phyloP scores from a whole-genome alignment of 1,140 invertebrate species.

The Watersipora subatra region DNA sequence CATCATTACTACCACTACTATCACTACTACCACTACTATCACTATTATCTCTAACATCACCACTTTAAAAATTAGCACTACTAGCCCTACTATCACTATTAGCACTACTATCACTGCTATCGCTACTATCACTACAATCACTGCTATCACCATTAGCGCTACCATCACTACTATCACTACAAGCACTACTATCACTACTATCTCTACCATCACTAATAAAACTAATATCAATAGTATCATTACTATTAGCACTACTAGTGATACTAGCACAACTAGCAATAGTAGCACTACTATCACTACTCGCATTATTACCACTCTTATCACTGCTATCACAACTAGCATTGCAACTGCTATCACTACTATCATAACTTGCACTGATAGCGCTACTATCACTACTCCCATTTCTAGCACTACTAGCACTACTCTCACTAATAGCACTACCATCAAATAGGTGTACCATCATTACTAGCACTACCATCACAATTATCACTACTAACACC shows the following conservation, averaged over 20 bases:
- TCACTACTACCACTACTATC: constrained; percentile 9
- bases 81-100: constrained; percentile 10
- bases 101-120: constrained; percentile 11
- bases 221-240: constrained; percentile 8
- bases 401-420: constrained; percentile 8
- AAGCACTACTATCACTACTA: constrained; percentile 6
- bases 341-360: constrained; percentile 6
- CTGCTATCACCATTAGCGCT: constrained; percentile 8
- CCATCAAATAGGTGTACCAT: neutral
- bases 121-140: constrained; percentile 6
- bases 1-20: constrained; percentile 11
- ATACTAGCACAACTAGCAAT: constrained; percentile 5
- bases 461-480: constrained; percentile 4
- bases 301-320: constrained; percentile 9
- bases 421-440: constrained; percentile 7
- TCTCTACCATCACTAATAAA: constrained; percentile 1
- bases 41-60: constrained; percentile 8
- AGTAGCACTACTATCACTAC: constrained; percentile 9
- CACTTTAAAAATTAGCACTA: constrained; percentile 6
- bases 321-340: constrained; percentile 10
- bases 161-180: neutral
- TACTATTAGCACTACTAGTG: constrained; percentile 9
- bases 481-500: constrained; percentile 3
- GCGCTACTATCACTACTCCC: constrained; percentile 9
- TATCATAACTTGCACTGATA: constrained; percentile 8